Evolutionary conservation across 2,888 invertebrate species (phyloP).

Genomic region (Drosophila crucigera): DNA sequence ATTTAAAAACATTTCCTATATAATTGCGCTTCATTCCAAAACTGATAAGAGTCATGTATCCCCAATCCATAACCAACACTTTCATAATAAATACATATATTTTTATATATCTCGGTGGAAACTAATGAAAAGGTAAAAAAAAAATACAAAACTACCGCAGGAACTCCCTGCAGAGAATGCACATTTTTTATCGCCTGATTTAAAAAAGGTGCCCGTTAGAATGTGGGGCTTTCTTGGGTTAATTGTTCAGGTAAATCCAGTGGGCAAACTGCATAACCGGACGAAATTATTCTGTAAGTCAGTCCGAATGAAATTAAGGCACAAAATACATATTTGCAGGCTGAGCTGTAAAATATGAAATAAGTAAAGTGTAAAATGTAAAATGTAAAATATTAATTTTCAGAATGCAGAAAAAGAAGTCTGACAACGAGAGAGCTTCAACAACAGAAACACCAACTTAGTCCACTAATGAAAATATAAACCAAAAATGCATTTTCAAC

Average conservation of each 20-base stretch:
- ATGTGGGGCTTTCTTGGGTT: slow-evolving; percentile 15
- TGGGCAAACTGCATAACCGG: slow-evolving; percentile 25
- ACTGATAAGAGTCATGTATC: background rate
- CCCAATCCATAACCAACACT: background rate
- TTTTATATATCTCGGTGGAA: background rate
- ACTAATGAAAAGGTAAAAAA: background rate
- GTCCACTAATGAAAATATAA: background rate
- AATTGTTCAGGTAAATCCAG: slow-evolving; percentile 26
- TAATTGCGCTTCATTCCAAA: background rate
- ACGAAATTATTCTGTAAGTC: slow-evolving; percentile 38
- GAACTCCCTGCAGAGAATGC: background rate
- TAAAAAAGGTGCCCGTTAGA: background rate
- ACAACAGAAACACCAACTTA: background rate
- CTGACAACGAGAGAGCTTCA: background rate
- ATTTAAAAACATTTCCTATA: background rate
- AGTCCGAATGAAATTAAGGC: slow-evolving; percentile 34
- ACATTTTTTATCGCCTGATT: background rate
- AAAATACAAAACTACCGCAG: background rate
- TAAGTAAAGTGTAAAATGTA: background rate
- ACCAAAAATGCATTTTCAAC: background rate
- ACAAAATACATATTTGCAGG: slow-evolving; percentile 39
- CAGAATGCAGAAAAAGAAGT: background rate
- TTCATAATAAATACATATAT: background rate
- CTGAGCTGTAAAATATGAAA: slow-evolving; percentile 20
- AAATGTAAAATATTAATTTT: slow-evolving; percentile 29